Evolutionary conservation across 2,888 invertebrate genomes (phyloP).

Genomic region (Hirtodrosophila histrioides): DNA sequence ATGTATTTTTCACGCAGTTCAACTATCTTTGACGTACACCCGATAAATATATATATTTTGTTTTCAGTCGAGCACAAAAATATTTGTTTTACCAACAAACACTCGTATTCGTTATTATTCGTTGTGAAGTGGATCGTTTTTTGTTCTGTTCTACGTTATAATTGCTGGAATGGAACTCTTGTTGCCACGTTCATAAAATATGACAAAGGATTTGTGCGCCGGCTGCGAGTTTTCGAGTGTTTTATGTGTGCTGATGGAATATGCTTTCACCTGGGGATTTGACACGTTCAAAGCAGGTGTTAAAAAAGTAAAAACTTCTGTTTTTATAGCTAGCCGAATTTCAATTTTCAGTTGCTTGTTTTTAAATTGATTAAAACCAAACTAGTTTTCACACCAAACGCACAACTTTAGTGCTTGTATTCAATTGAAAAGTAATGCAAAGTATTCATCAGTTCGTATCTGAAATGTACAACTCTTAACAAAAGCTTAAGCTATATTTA

Average conservation of each 20-base stretch:
- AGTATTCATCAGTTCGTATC: conserved; percentile 5
- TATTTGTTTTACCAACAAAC: conserved; percentile 9
- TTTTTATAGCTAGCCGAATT: background rate
- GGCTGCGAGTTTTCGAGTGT: conserved; percentile 26
- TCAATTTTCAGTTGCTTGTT: background rate
- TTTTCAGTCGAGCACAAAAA: conserved; percentile 2
- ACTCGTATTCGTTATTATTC: conserved; percentile 5
- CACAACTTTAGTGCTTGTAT: too few relatives aligned
- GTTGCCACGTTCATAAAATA: conserved; percentile 33
- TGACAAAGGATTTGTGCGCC: conserved; percentile 38
- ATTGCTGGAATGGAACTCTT: conserved; percentile 24
- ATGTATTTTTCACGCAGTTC: conserved; percentile 10
- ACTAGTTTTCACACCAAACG: background rate
- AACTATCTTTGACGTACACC: conserved; percentile 26
- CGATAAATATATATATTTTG: conserved; percentile 9
- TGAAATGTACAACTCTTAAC: conserved; percentile 9
- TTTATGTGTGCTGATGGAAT: conserved; percentile 31
- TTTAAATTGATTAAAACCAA: conserved; percentile 5
- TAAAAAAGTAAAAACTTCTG: background rate
- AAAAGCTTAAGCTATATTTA: conserved; percentile 35
- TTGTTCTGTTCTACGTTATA: conserved; percentile 22
- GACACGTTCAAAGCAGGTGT: conserved; percentile 31
- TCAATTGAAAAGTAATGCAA: background rate
- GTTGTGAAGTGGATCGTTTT: conserved; percentile 19
- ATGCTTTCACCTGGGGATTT: conserved; percentile 34